Base-by-base conservation (phyloP, 2,113 vertebrate genomes). In the Montifringilla adamsi region DNA sequence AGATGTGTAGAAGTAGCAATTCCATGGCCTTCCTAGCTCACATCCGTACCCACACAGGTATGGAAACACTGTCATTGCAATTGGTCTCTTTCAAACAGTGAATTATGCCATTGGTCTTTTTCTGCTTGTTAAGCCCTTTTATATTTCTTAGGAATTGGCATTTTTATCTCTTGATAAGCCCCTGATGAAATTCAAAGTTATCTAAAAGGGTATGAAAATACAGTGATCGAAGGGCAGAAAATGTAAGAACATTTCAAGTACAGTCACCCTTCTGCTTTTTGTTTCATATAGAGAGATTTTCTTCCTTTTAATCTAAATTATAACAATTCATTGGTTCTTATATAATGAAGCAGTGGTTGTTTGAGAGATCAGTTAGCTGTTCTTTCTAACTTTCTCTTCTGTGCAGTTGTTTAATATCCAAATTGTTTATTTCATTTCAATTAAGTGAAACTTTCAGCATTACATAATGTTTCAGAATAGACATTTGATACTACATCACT, bases 1-100 rank as follows among this genome's bases (percentile, higher is more conserved):
- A 99, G 98, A 98, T 99, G 97, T 99, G 99, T 95, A 99, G 99
- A 96, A 99, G 99, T 96, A 99, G 99, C 98, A 99, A 99, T 96
- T 99, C 99, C 84, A 99, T 99, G 99, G 99, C 99, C 15, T 99
- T 99, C 93, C 98, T 99, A 73, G 99, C 99, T 18, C 99, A 99
- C 95, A 98, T 99, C 52, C 99, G 99, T 91, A 99, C 99, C 15
- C 99, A 99, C 59, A 99, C 99, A 94, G 99, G 99, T 99, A 99
- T 15, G 98, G 96, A 63, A 66, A 76, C 0, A 1, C 68, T 78
- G 59, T 22, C 4, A 4, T 77, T 79, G 28, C 44, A 70, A 52
- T 30, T 26, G 43, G 12, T 69, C 16, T 49, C 58, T 77, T 39
- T 83, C 30, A 73, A 58, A 80, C 43, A 14, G 28, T 68, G n/a